Conservation (phyloP, 2,888 invertebrate genomes). For the Lomographa bimaculata region DNA sequence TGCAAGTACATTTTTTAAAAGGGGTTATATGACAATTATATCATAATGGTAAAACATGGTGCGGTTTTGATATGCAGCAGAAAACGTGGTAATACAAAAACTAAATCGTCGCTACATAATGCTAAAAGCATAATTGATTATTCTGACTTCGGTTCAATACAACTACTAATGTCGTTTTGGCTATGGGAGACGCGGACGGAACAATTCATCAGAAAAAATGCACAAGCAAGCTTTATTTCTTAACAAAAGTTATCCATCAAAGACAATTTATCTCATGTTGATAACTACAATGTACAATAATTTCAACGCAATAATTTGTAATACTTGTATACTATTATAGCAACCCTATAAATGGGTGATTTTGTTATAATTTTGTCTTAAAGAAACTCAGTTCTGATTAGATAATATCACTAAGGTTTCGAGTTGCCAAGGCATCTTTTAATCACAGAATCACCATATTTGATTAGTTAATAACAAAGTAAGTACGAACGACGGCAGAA, state of each 20-base stretch:
- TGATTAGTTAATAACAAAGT: conserved; percentile 37
- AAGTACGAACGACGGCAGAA: conserved; percentile 39
- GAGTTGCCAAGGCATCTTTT: conserved; percentile 66
- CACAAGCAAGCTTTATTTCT: conserved; percentile 45
- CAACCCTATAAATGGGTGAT: conserved; percentile 3
- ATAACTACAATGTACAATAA: conserved; percentile 4
- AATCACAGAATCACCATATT: conserved; percentile 70
- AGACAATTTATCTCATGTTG: not conserved
- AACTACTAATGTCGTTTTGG: conserved; percentile 36
- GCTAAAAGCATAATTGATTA: conserved; percentile 41
- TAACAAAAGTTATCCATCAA: conserved; percentile 15
- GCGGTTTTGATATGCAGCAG: conserved; percentile 67
- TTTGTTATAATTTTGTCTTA: conserved; percentile 30
- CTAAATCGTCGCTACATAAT: conserved; percentile 41
- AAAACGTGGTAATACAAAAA: conserved; percentile 64
- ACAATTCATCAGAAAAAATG: conserved; percentile 40
- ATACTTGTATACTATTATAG: conserved; percentile 4
- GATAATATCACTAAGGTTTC: conserved; percentile 57
- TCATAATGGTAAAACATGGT: conserved; percentile 50
- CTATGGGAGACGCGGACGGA: conserved; percentile 69
- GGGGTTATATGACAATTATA: conserved; percentile 13
- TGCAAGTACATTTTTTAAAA: conserved; percentile 74
- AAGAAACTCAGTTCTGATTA: conserved; percentile 49
- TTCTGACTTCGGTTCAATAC: conserved; percentile 11
- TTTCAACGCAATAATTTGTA: conserved; percentile 6